A percentile compares a stretch with the other conserved stretches of the same genome.
phyloP scores from a whole-genome alignment of 1,140 invertebrate species.

The Apis dorsata region DNA sequence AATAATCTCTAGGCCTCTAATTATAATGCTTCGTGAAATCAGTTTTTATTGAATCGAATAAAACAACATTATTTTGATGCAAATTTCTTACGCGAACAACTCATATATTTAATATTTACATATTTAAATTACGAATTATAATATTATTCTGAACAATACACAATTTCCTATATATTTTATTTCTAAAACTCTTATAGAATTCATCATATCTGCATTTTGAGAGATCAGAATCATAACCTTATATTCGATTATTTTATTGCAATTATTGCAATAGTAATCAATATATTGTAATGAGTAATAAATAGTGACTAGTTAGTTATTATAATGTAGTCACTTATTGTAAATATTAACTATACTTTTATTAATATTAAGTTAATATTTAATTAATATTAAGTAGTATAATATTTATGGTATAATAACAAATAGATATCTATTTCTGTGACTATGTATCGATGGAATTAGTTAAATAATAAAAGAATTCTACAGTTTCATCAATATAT shows the following conservation, averaged over 20 bases:
- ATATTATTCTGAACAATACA: background rate
- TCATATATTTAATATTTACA: conserved; percentile 28
- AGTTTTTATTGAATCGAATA: conserved; percentile 31
- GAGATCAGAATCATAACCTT: background rate
- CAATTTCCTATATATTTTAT: background rate
- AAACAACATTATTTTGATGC: conserved; percentile 21
- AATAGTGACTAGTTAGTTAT: too few species aligned
- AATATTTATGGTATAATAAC: too few species aligned
- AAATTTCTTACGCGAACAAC: background rate
- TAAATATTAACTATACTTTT: background rate
- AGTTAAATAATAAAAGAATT: background rate
- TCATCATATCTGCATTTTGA: background rate
- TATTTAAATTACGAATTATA: background rate
- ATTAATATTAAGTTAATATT: background rate
- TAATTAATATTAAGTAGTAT: too few species aligned
- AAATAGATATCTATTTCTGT: background rate
- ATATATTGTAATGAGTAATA: too few species aligned
- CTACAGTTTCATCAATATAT: background rate
- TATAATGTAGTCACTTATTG: too few species aligned
- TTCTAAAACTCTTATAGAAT: conserved; percentile 33
- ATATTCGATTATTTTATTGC: background rate
- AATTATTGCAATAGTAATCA: too few species aligned
- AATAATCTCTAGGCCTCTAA: conserved; percentile 34
- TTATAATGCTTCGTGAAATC: conserved; percentile 33
- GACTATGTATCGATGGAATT: background rate